Base-by-base conservation (phyloP, 2,888 invertebrate genomes). In the Osedax fenrisi region DNA sequence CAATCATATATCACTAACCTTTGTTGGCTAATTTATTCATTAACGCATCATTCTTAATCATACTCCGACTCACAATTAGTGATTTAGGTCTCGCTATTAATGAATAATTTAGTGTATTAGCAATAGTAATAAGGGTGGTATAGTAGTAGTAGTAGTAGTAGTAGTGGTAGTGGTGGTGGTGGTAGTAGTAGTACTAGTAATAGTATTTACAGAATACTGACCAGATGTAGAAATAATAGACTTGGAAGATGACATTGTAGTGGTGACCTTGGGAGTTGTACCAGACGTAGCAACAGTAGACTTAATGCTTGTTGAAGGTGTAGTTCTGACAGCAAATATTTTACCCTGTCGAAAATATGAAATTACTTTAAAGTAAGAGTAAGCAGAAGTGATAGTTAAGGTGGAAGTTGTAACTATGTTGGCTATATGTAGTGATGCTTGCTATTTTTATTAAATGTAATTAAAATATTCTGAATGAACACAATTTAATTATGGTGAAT, bases 311-410 rank as follows among this genome's bases (percentile, higher is more conserved):
- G 41, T 41, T 10, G 41, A 5, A 41, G 77, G 77, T 1, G 77
- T 76, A 2, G 78, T 76, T 13, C 79, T 72, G 26, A 79, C 79
- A 17, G 79, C 79, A 70, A 79, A 79, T 67, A 79, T 79, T 71
- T 79, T 79, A 10, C 79, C 79, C 56, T 78, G 26, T 25, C 25
- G 21, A 64, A n/a, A n/a, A n/a, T n/a, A n/a, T n/a, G n/a, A n/a
- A n/a, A n/a, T n/a, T n/a, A n/a, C n/a, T n/a, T n/a, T n/a, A n/a
- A n/a, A n/a, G n/a, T n/a, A n/a, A n/a, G n/a, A n/a, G 21, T 64
- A 64, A 23, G n/a, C n/a, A 23, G 5, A 64, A 22, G 64, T 22
- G 3, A n/a, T 22, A 64, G 21, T 17, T 41, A 10, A 41, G 17
- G 17, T 17, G n/a, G n/a, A n/a, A n/a, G n/a, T n/a, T 41, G 41